phyloP scores from a whole-genome alignment of 2,797 vertebrate species.

The Scolopax bukidnonensis region DNA sequence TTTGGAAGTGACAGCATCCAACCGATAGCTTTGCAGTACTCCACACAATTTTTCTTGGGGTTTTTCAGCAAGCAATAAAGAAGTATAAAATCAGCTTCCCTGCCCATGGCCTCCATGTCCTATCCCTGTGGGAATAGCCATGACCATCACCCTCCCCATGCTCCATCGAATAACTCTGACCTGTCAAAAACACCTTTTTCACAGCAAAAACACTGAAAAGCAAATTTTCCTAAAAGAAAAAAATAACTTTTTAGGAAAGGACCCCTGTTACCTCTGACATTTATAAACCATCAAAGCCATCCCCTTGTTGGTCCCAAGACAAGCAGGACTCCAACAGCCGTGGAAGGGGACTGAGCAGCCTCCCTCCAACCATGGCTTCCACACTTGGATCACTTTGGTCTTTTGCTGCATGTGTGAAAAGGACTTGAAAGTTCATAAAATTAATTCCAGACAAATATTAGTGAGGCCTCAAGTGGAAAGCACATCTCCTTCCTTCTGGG shows the following conservation, averaged over 20 bases:
- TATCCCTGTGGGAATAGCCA: neutral
- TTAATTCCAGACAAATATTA: conserved; percentile 59
- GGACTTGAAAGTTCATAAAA: conserved; percentile 53
- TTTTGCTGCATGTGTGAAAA: conserved; percentile 9
- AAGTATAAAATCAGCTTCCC: neutral
- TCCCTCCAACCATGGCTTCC: neutral
- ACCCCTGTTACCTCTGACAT: neutral
- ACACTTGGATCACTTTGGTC: neutral
- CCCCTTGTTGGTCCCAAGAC: accelerated
- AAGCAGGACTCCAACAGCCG: neutral
- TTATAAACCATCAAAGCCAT: neutral
- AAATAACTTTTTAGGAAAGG: neutral
- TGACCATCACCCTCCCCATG: neutral
- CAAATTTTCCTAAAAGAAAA: neutral
- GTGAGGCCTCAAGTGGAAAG: conserved; percentile 34
- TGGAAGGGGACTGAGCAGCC: neutral
- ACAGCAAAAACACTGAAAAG: neutral
- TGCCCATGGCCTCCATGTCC: neutral
- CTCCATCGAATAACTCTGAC: neutral
- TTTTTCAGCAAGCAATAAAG: neutral
- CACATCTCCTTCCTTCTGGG: conserved; percentile 49
- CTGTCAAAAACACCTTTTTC: neutral
- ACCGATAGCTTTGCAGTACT: neutral
- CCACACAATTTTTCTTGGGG: neutral
- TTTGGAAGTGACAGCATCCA: neutral